These are phyloP conservation scores for Gadus chalcogrammus DNA, from an alignment of 2,113 vertebrate species.

Conservation along the genomic window DNA sequence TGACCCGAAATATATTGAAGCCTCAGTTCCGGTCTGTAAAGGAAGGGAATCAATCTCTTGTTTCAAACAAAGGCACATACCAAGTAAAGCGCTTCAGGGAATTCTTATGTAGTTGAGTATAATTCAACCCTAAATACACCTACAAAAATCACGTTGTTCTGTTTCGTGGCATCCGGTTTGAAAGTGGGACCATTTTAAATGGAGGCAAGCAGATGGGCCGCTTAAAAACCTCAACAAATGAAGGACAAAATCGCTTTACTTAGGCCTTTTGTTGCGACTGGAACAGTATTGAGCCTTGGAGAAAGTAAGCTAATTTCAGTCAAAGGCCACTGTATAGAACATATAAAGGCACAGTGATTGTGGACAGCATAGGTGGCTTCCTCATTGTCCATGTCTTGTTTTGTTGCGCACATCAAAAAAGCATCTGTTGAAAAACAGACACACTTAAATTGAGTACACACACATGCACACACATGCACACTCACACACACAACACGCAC, in stretches of 20 bases:
- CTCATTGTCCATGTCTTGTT: constrained; percentile 20
- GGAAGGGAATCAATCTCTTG: no score
- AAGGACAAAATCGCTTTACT: constrained; percentile 50
- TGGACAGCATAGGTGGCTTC: constrained; percentile 20
- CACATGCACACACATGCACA: background rate
- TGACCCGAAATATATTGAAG: no score
- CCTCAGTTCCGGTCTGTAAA: no score
- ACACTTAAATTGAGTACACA: background rate
- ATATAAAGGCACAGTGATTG: constrained; percentile 50
- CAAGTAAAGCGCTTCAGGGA: no score
- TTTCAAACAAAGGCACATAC: no score
- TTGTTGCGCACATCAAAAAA: background rate
- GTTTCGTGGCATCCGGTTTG: no score
- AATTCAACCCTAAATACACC: no score
- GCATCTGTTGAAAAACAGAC: background rate
- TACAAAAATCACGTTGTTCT: no score
- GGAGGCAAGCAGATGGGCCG: constrained; percentile 40
- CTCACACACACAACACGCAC: constrained; percentile 2
- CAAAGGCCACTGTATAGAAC: constrained; percentile 14
- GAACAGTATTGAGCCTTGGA: constrained; percentile 38
- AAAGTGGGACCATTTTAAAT: no score
- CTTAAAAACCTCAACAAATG: constrained; percentile 3
- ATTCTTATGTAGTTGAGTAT: no score
- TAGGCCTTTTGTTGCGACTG: constrained; percentile 38
- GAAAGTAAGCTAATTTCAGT: constrained; percentile 55